Evolutionary conservation across 1,140 invertebrate species (phyloP), one percentile per base, ranked within the genome.

Genomic region (Anoplolepis gracilipes): DNA sequence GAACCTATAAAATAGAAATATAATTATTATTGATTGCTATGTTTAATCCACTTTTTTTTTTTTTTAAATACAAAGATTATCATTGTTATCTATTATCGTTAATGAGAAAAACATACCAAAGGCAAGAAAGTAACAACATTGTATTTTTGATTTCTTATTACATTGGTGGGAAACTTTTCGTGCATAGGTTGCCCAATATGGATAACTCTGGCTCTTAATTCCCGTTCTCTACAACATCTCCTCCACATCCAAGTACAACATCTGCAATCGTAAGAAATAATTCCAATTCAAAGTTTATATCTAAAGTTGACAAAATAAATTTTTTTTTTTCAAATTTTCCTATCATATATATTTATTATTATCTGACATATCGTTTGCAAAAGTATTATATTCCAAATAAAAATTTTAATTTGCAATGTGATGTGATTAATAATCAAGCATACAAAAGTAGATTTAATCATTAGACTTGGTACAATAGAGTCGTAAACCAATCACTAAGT

Each of bases 91-190:
- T 6, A 49, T 49, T 19, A 19, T 19, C 4, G 13, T 11, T 22
- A 8, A 13, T 0, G 8, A 73, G n/a, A 61, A 19, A 81, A 75
- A 90, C 94, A 93, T 95, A 99, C 99, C 95, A 99, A 93, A 67
- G 99, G 99, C 92, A 99, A 96, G 96, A 99, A 99, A 92, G 99
- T 99, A 87, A 99, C 97, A 88, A 99, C 97, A 95, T 98, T 99
- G 95, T 99, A 99, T 96, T 99, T 99, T 95, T 99, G 99, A 96
- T 99, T 99, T 89, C 98, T 96, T 85, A 99, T 99, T 86, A 99
- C 98, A 96, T 99, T 99, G 69, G 98, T 96, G 59, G 99, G 98
- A 95, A 97, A 99, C 92, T 98, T 98, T 91, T 98, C 97, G 67
- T 96, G 95, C 77, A 96, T 95, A 39, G 95, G 92, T 90, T 95